Evolutionary conservation across 2,113 vertebrate genomes (phyloP).

Genomic region (Tautogolabrus adspersus): DNA sequence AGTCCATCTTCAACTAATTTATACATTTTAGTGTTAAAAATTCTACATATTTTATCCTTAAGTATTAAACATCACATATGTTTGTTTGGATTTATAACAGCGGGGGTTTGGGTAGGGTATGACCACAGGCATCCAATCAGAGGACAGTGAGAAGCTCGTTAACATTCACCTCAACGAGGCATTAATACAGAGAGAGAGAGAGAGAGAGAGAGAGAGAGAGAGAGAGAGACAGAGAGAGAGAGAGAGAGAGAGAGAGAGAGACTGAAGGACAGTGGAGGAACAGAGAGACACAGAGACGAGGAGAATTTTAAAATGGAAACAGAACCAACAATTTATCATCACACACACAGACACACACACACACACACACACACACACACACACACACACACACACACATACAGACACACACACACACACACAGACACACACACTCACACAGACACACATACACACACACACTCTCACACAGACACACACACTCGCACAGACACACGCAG

Average conservation of each 20-base stretch:
- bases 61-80: no score
- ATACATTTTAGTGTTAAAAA: no score
- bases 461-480: no score
- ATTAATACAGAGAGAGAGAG: slow-evolving; percentile 23
- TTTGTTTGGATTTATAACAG: no score
- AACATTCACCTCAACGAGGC: slow-evolving; percentile 61
- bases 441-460: no score
- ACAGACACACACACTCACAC: no score
- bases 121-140: slow-evolving; percentile 46
- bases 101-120: no score
- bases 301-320: slow-evolving; percentile 53
- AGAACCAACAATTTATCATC: slow-evolving; percentile 43
- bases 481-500: no score
- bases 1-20: no score
- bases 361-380: slow-evolving; percentile 11
- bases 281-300: slow-evolving; percentile 51
- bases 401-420: no score
- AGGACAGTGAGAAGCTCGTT: slow-evolving; percentile 31
- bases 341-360: slow-evolving; percentile 15
- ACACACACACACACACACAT: no score
- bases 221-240: neutral
- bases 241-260: slow-evolving; percentile 16
- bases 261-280: slow-evolving; percentile 44
- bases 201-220: slow-evolving; percentile 26
- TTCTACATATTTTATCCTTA: no score